Percentiles rank a stretch among this genome's conserved stretches.
phyloP scores from a whole-genome alignment of 2,113 vertebrate genomes.

The Corythaixoides concolor region DNA sequence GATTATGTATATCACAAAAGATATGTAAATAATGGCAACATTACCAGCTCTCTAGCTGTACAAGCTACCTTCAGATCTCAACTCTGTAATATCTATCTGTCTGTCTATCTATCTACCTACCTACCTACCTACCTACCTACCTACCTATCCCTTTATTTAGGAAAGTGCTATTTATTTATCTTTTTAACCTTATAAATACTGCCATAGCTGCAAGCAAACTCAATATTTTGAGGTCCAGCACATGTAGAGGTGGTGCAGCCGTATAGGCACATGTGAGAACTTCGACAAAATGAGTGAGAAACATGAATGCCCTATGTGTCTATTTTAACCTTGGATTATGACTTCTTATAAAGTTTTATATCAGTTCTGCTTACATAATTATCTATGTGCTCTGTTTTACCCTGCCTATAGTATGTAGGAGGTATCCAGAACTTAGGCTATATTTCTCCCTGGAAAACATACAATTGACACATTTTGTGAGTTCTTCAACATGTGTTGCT shows the following conservation, averaged over 20 bases:
- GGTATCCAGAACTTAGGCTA: neutral
- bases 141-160: neutral
- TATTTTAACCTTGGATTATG: neutral
- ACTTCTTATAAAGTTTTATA: neutral
- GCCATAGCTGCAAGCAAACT: neutral
- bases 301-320: neutral
- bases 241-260: neutral
- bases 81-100: neutral
- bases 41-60: neutral
- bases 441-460: neutral
- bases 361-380: neutral
- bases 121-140: neutral
- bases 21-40: neutral
- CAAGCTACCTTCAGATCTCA: neutral
- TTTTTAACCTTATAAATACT: neutral
- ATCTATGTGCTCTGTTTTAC: neutral
- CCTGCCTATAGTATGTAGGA: neutral
- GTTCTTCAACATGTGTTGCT: neutral
- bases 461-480: neutral
- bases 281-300: neutral
- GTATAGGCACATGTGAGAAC: neutral
- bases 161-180: rapidly evolving
- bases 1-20: neutral
- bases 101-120: neutral
- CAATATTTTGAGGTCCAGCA: neutral